Conservation (phyloP, 1,140 invertebrate species). For the Varroa destructor region DNA sequence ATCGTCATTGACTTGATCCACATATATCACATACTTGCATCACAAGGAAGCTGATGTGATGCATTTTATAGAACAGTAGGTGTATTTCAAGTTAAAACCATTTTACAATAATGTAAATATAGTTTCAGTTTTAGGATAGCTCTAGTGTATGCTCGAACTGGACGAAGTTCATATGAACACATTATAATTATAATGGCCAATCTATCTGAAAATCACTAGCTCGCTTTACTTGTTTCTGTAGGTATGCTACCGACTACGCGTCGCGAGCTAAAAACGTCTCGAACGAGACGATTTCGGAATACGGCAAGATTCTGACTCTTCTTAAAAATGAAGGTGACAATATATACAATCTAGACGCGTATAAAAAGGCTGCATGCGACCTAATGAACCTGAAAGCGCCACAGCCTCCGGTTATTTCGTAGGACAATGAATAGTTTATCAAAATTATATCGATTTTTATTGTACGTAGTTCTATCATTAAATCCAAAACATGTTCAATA, state of each 20-base stretch:
- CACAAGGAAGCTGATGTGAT: no score
- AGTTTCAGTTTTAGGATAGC: not conserved
- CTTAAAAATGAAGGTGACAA: conserved; percentile 14
- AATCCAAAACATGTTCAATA: no score
- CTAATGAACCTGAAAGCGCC: conserved; percentile 21
- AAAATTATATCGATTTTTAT: no score
- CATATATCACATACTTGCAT: no score
- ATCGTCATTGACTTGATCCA: no score
- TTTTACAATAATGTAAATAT: not conserved
- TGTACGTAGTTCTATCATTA: no score
- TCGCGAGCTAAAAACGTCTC: not conserved
- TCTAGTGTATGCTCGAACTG: no score
- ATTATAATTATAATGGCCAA: no score
- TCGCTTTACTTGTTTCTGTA: not conserved
- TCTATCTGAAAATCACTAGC: no score
- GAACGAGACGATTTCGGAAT: not conserved
- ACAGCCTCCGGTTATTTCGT: not conserved
- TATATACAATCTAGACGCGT: conserved; percentile 9
- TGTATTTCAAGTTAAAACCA: not conserved
- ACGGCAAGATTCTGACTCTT: not conserved
- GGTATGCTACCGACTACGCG: conserved; percentile 7
- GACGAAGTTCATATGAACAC: no score
- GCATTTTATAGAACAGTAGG: not conserved
- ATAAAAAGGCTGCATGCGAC: not conserved
- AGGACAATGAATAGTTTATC: no score